Base-by-base conservation (phyloP, 1,140 invertebrate species). In the Adelges cooleyi region DNA sequence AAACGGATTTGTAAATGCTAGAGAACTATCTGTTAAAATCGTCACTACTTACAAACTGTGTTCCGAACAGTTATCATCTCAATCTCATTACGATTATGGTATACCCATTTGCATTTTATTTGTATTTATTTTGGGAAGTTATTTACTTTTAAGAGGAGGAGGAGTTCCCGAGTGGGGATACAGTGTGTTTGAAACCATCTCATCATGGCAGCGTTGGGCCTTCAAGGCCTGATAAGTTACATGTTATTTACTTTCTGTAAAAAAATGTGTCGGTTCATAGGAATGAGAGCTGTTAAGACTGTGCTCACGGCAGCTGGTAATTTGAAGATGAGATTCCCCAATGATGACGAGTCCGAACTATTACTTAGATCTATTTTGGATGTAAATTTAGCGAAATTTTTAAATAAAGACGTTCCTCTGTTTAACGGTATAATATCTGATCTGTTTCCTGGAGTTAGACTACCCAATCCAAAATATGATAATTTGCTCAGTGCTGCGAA, bases 351-450 rank as follows among this genome's bases (percentile, higher is more conserved):
- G 76, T 83, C 87, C 69, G 81, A 83, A 67, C 73, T 94, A 46
- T 72, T 95, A 38, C 76, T 95, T 25, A 78, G 89, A 36, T 91
- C 91, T 1, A 86, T 97, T 56, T 83, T 90, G 23, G 92, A 95
- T 76, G 90, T 96, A 0, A 96, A 95, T 79, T 77, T 95, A 40
- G 89, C 93, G 0, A 96, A 96, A 74, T 95, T 97, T 78, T 77
- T 95, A 42, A 85, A 84, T 3, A 83, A 85, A 72, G 92, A 97
- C 74, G 81, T 95, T 27, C 89, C 90, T 1, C 77, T 97, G 4
- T 97, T 95, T 69, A 79, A 92, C 72, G 91, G 90, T 15, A 95
- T 96, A 49, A 89, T 95, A 59, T 87, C 86, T 5, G 92, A 95
- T 77, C 79, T 96, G 67, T 96, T 96, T 77, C 91, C 92, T 2